Base-by-base conservation (phyloP, 2,113 vertebrate species). In the Misgurnus anguillicaudatus region DNA sequence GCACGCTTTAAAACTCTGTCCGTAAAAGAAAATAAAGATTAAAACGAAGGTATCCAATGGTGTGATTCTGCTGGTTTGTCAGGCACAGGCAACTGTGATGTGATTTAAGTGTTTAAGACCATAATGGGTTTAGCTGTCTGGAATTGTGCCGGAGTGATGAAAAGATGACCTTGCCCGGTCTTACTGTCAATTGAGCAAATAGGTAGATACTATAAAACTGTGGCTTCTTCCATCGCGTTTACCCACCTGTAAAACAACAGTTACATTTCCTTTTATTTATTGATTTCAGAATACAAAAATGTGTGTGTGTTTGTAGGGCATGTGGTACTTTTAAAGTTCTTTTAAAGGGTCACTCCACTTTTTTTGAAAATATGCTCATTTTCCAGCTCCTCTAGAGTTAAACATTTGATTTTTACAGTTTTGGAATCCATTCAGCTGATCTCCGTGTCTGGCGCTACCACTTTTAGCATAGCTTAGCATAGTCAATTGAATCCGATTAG, bases 221-320 rank as follows among this genome's bases (percentile, higher is more conserved):
- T 97, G 66, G 98, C 98, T 83, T 96, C 94, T 87, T 97, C 95
- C 95, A 99, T 98, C 87, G 96, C 96, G 78, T 96, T 92, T 71
- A 94, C 94, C 98, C 98, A 99, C 87, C 97, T 98, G 89, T 38
- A 77, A 81, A 83, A 89, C 9, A 21, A 75, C 13, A 36, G 13
- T 58, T 9, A n/a, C 0, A 36, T 17, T 11, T 41, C 36, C 24
- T 31, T 31, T 31, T 31, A 31, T 41, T 57, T 41, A 41, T 21
- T 5, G 4, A 42, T 24, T 24, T 75, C 13, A 42, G 47, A 51
- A 10, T 13, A 13, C 24, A 31, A 31, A 31, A 31, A 31, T 31
- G 24, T 31, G 24, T 31, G 24, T 38, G 6, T 24, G 4, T 21
- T 7, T 11, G 21, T n/a, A 3, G 2, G 10, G 13, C 17, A n/a